These are phyloP conservation scores for Tipula confusa DNA, from an alignment of 2,888 invertebrate species.

Conservation along the genomic window DNA sequence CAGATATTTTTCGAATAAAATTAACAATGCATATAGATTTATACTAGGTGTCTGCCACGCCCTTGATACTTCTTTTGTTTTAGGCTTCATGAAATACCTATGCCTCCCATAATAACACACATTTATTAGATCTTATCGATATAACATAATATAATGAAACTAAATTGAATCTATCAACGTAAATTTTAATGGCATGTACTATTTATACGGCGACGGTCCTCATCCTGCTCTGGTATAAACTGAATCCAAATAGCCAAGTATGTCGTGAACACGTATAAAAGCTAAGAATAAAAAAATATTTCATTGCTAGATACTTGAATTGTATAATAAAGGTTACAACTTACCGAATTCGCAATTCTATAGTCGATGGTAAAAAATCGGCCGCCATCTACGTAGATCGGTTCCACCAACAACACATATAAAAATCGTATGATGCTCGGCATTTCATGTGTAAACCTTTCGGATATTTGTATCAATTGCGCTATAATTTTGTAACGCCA, in stretches of 20 bases:
- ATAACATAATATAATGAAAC: too few relatives aligned
- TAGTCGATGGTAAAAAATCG: neutral
- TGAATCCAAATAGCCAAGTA: neutral
- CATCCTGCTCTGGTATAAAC: neutral
- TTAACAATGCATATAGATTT: too few relatives aligned
- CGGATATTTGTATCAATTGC: neutral
- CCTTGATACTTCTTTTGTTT: too few relatives aligned
- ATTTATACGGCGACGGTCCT: too few relatives aligned
- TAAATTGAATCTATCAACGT: too few relatives aligned
- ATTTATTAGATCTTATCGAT: too few relatives aligned
- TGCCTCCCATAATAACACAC: too few relatives aligned
- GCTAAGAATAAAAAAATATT: neutral
- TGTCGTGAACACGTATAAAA: neutral
- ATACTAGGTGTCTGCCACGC: too few relatives aligned
- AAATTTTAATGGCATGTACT: too few relatives aligned
- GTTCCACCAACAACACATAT: neutral
- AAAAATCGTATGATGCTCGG: neutral
- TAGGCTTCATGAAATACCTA: neutral
- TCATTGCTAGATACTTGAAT: too few relatives aligned
- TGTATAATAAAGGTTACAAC: too few relatives aligned
- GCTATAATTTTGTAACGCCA: neutral
- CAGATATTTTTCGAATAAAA: too few relatives aligned
- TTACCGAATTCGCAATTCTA: neutral
- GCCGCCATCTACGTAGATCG: neutral
- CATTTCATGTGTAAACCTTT: neutral